Evolutionary conservation across 2,888 invertebrate genomes (phyloP).

Genomic region (Cerceris rybyensis): DNA sequence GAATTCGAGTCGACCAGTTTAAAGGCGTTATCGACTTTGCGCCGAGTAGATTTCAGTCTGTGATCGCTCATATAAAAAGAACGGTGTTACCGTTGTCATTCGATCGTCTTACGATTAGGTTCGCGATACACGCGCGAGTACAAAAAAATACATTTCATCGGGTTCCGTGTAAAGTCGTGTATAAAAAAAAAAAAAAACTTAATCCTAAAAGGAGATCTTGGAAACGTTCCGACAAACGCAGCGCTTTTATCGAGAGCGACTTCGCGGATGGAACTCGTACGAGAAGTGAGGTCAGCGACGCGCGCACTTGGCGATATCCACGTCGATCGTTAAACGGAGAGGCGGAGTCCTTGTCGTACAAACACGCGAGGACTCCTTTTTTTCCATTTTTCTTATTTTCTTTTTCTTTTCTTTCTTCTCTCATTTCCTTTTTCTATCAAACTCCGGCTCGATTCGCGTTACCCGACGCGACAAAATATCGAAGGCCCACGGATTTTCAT

Average conservation of each 20-base stretch:
- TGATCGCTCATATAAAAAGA: constrained; percentile 27
- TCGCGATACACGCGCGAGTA: constrained; percentile 19
- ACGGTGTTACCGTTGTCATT: constrained; percentile 25
- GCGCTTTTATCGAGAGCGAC: constrained; percentile 1
- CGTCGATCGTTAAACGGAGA: neutral
- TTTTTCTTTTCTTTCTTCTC: neutral
- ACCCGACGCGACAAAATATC: too few relatives aligned
- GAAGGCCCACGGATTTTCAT: too few relatives aligned
- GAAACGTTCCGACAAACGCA: constrained; percentile 26
- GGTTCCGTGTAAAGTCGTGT: constrained; percentile 23
- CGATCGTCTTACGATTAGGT: constrained; percentile 30
- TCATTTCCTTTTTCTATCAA: neutral
- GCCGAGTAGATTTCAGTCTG: constrained; percentile 48
- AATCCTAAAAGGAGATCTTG: constrained; percentile 59
- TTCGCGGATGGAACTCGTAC: neutral
- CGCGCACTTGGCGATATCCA: neutral
- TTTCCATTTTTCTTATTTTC: neutral
- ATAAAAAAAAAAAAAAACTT: constrained; percentile 33
- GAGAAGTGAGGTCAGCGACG: neutral
- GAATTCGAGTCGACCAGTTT: neutral
- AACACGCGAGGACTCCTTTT: neutral
- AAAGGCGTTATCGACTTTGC: constrained; percentile 3
- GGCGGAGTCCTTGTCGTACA: neutral
- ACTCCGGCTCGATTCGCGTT: too few relatives aligned
- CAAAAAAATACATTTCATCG: constrained; percentile 31